phyloP scores from a whole-genome alignment of 2,797 vertebrate species.

The Pipistrellus pygmaeus region DNA sequence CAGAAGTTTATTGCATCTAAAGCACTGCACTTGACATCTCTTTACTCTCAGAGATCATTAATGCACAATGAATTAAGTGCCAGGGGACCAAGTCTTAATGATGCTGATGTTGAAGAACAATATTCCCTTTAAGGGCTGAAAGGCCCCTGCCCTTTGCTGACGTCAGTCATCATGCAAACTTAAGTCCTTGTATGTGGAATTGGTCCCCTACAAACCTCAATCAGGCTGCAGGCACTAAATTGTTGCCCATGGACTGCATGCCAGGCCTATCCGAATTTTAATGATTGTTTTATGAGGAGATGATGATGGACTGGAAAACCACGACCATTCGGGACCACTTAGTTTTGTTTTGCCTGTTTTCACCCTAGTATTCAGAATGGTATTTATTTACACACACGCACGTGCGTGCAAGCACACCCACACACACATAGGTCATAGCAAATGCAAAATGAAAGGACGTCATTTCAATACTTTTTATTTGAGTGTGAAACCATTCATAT shows the following conservation, averaged over 20 bases:
- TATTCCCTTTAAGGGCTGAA: background rate
- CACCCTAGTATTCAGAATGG: background rate
- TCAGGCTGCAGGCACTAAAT: too few species aligned
- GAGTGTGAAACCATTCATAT: constrained; percentile 92
- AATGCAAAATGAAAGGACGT: constrained; percentile 46
- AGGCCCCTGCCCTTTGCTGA: constrained; percentile 68
- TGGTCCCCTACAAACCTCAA: constrained; percentile 62
- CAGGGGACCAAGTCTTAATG: background rate
- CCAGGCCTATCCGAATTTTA: background rate
- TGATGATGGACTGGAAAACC: background rate
- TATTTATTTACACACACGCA: background rate
- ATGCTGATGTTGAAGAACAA: background rate
- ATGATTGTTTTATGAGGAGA: background rate
- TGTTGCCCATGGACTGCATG: background rate
- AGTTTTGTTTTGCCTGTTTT: background rate
- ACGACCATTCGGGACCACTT: background rate
- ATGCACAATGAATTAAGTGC: background rate
- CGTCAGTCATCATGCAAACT: constrained; percentile 76
- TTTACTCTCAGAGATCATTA: constrained; percentile 47
- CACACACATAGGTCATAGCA: background rate
- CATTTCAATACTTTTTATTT: constrained; percentile 88
- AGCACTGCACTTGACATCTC: constrained; percentile 34
- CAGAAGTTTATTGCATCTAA: constrained; percentile 41
- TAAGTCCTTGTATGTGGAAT: constrained; percentile 68
- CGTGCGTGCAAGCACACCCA: background rate